Evolutionary conservation across 2,888 invertebrate genomes (phyloP).

Genomic region (Polydrusus cervinus): DNA sequence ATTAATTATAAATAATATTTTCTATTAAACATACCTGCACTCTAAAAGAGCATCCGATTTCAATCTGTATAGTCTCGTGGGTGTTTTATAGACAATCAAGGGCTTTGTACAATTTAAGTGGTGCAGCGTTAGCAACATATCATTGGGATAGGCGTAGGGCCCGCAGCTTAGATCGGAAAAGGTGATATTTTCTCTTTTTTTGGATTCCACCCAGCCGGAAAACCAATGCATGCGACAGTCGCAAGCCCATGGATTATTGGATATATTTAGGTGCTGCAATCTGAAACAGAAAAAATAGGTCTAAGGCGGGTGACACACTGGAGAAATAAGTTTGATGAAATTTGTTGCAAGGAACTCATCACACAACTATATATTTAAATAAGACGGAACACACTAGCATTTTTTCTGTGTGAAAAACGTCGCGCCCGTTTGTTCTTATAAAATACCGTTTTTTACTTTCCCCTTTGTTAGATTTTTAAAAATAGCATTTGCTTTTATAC

Average conservation of each 20-base stretch:
- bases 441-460: no score
- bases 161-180: slow-evolving; percentile 79
- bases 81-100: slow-evolving; percentile 75
- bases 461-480: no score
- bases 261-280: slow-evolving; percentile 77
- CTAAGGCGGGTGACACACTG: no score
- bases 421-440: no score
- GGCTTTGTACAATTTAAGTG: slow-evolving; percentile 84
- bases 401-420: no score
- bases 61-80: slow-evolving; percentile 78
- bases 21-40: slow-evolving; percentile 74
- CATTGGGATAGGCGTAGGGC: slow-evolving; percentile 77
- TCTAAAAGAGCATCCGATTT: slow-evolving; percentile 81
- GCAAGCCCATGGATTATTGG: slow-evolving; percentile 88
- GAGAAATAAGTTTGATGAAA: no score
- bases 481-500: no score
- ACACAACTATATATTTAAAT: no score
- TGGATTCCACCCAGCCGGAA: slow-evolving; percentile 67
- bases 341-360: no score
- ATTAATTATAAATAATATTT: not conserved
- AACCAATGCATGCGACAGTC: slow-evolving; percentile 80
- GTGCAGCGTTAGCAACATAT: slow-evolving; percentile 81
- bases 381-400: no score
- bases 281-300: slow-evolving; percentile 20
- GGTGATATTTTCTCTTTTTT: slow-evolving; percentile 71